Base-by-base conservation (phyloP, 2,888 invertebrate genomes). In the Megastigmus dorsalis region DNA sequence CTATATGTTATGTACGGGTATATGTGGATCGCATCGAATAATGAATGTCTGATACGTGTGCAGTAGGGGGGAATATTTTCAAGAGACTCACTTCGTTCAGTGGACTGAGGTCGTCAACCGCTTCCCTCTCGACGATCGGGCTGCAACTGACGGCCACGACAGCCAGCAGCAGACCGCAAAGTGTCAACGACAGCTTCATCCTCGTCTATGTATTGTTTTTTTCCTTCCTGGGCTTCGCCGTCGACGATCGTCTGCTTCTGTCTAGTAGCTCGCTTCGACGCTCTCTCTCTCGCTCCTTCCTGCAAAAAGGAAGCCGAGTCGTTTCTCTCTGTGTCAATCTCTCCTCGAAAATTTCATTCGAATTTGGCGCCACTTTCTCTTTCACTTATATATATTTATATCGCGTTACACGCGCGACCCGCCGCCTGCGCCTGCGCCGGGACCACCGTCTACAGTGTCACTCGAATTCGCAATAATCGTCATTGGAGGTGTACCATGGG, bases 71-170 rank as follows among this genome's bases (percentile, higher is more conserved):
- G 20, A 23, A 13, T 36, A 13, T 20, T 18, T 36, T 3, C 13
- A 1, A 9, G 18, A 59, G 45, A 82, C 86, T 87, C 79, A 88
- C 88, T 82, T 88, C 88, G 79, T 87, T 88, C 30, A 87, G 71
- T 4, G 88, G 86, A 66, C 81, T 85, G 67, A 87, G 80, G 57
- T 87, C 86, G 3, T 85, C 82, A 45, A 82, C 82, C 23, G 83
- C 83, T 60, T 84, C 85, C 60, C 84, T 81, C 78, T 87, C 86
- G 57, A 81, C 81, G 59, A 86, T 77, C 1, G 88, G 86, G 57
- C 77, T 78, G 71, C 81, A 80, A 59, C 78, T 76, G 41, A 79
- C 83, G 13, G 84, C 71, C 15, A 77, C 78, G 15, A 82, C 33
- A 41, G 79, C 76, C 77, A 84, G 52, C 66, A 83, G 73, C 13